Evolutionary conservation across 2,797 vertebrate genomes (phyloP).

Genomic region (Coregonus ussuriensis): DNA sequence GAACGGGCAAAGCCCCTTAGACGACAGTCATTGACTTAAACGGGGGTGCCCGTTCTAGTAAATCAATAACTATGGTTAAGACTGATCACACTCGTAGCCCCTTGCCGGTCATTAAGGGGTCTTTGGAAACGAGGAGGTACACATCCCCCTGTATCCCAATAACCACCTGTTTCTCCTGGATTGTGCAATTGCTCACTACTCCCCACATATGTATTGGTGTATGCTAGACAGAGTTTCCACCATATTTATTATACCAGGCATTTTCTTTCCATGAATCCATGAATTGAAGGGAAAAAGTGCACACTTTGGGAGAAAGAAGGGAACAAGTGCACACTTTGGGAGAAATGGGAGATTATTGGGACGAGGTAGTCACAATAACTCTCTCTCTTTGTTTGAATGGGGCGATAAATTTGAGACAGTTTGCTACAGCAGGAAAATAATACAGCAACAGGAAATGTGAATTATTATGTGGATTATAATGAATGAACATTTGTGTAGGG

Average conservation of each 20-base stretch:
- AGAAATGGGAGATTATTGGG: not conserved
- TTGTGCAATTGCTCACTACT: not conserved
- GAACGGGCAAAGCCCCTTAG: too few relatives aligned
- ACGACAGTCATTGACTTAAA: too few relatives aligned
- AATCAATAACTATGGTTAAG: constrained; percentile 33
- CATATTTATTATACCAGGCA: not conserved
- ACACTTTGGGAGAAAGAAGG: not conserved
- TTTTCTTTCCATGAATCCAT: not conserved
- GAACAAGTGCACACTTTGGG: not conserved
- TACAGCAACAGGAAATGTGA: too few relatives aligned
- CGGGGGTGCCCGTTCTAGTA: too few relatives aligned
- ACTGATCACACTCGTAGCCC: constrained; percentile 48
- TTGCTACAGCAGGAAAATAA: too few relatives aligned
- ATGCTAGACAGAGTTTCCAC: not conserved
- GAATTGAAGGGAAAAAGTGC: not conserved
- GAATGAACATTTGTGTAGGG: too few relatives aligned
- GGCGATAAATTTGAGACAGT: constrained; percentile 18
- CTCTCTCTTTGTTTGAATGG: constrained; percentile 63
- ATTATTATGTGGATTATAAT: too few relatives aligned
- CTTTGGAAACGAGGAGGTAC: constrained; percentile 29
- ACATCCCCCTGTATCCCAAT: not conserved
- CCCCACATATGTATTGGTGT: not conserved
- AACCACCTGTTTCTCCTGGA: not conserved
- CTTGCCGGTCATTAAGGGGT: constrained; percentile 65
- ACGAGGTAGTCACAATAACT: constrained; percentile 57